Evolutionary conservation across 2,797 vertebrate genomes (phyloP), one percentile per base, ranked within the genome.

Genomic region (Mus caroli): DNA sequence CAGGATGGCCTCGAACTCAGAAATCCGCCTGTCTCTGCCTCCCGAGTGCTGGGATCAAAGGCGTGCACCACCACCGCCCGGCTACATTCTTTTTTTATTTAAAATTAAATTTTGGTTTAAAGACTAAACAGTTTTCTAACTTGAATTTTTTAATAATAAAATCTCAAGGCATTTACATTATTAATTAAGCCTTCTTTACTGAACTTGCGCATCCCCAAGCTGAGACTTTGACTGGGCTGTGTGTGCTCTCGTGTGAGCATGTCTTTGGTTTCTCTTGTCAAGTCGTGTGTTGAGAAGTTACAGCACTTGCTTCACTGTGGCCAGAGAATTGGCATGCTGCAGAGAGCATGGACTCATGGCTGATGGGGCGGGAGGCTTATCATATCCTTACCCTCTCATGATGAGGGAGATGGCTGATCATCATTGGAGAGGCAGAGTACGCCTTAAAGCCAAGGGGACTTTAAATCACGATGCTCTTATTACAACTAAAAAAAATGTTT

Each of bases 121-220:
- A 60, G 11, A 90, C 34, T 86, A 52, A 96, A 67, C 34, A 46
- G 34, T n/a, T 96, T 95, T 37, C 60, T 83, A 80, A 94, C 11
- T 90, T 28, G 79, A 92, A 62, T 84, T 96, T 96, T 43, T 54
- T 91, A 8, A 67, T 95, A 85, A 94, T 93, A 91, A 73, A 76
- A 60, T 90, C 17, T 96, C 58, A 93, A 76, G 62, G 1, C 34
- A 22, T 94, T 97, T 94, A 71, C 86, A 50, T 92, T 67, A 46
- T 83, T 83, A 77, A 76, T 73, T 89, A 75, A 91, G 31, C 78
- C 22, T 52, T 34, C 34, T 88, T 77, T 79, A 20, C 62, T 91
- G 31, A 31, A 88, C 86, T 15, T 94, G 92, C 13, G 19, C 20
- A 3, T 73, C 93, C 40, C 52, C 83, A 92, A 67, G 76, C 4